Base-by-base conservation (phyloP, 2,797 vertebrate genomes). In the Erpetoichthys calabaricus region DNA sequence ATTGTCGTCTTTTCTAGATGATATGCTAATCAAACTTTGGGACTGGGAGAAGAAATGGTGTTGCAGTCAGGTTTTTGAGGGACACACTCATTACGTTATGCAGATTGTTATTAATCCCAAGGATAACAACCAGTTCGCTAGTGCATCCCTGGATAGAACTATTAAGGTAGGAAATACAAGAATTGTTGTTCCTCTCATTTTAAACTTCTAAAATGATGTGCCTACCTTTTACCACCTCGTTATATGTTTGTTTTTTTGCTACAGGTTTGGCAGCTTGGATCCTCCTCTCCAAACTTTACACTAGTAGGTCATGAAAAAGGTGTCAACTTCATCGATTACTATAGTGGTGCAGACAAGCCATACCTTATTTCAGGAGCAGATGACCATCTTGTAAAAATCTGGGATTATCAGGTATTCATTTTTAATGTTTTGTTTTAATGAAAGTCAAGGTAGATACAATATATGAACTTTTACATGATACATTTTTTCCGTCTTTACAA, bases 121-220 rank as follows among this genome's bases (percentile, higher is more conserved):
- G 65, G 86, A 88, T 59, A 88, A 88, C 64, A 88, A 88, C 56
- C 86, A 88, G 67, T 88, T 88, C 75, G 86, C 86, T 60, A 88
- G 86, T 45, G 85, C 86, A 0, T 88, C 86, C 60, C 65, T 87
- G 74, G 86, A 88, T 51, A 81, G 86, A 57, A 88, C 86, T 45
- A 87, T 88, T 63, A 88, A 88, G 85, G 85, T 87, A 83, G 2
- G n/a, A n/a, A n/a, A n/a, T n/a, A n/a, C n/a, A n/a, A n/a, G n/a
- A n/a, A n/a, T n/a, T n/a, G n/a, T n/a, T n/a, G n/a, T n/a, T n/a
- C n/a, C n/a, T n/a, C n/a, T n/a, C n/a, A n/a, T n/a, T n/a, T n/a
- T n/a, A n/a, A n/a, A n/a, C n/a, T n/a, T n/a, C n/a, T n/a, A n/a
- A n/a, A n/a, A n/a, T n/a, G n/a, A n/a, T n/a, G n/a, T n/a, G n/a